A percentile compares a stretch with the other conserved stretches of the same genome.
Conservation (phyloP, 1,140 invertebrate species). For the Brachionus paranguensis region DNA sequence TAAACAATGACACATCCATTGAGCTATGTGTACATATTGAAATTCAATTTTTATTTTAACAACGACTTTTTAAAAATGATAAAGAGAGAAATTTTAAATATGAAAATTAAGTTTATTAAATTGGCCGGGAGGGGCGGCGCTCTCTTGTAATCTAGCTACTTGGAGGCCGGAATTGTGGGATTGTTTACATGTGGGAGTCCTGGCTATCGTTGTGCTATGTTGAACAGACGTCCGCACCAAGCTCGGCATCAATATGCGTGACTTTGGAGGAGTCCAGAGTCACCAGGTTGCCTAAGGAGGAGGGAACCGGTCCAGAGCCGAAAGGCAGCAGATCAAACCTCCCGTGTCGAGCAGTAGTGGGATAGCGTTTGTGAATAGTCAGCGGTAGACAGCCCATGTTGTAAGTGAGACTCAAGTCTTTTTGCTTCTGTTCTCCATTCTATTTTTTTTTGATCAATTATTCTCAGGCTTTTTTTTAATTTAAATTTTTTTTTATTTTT, state of each 20-base stretch:
- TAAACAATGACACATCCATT: neutral
- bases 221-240: conserved; percentile 62
- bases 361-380: conserved; percentile 89
- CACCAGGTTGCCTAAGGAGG: conserved; percentile 81
- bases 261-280: conserved; percentile 67
- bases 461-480: too few relatives aligned
- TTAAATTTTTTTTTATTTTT: too few relatives aligned
- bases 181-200: conserved; percentile 73
- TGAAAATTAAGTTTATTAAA: neutral
- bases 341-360: conserved; percentile 91
- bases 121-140: conserved; percentile 68
- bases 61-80: neutral
- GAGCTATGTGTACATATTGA: neutral
- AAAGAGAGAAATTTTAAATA: neutral
- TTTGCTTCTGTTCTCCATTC: conserved; percentile 52
- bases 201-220: conserved; percentile 56
- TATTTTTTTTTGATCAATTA: neutral
- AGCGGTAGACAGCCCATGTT: conserved; percentile 71
- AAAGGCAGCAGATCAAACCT: conserved; percentile 93
- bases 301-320: conserved; percentile 90
- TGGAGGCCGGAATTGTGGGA: conserved; percentile 76
- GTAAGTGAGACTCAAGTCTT: conserved; percentile 76
- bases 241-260: conserved; percentile 83
- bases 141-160: conserved; percentile 87
- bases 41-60: too few relatives aligned